Percentiles rank a stretch among this genome's conserved stretches.
These are phyloP conservation scores for Griposia aprilina DNA, from an alignment of 2,888 invertebrate species.

Conservation along the genomic window DNA sequence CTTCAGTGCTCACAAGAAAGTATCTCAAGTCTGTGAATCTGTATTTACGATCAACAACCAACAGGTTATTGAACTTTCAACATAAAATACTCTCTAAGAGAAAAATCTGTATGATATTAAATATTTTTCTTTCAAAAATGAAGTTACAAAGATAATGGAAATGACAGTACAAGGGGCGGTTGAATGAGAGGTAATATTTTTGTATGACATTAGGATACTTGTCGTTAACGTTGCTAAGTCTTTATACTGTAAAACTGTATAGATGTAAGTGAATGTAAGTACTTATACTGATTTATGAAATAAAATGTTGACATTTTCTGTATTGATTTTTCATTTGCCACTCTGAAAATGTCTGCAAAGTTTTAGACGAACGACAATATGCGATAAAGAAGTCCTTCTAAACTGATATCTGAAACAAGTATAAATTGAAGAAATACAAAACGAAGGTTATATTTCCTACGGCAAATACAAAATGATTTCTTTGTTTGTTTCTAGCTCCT, in stretches of 20 bases:
- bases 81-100: conserved; percentile 29
- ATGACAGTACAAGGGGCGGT: conserved; percentile 77
- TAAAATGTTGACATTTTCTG: conserved; percentile 88
- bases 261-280: conserved; percentile 82
- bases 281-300: conserved; percentile 88
- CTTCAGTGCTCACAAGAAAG: conserved; percentile 22
- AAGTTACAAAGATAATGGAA: conserved; percentile 59
- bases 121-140: conserved; percentile 29
- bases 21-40: conserved; percentile 15
- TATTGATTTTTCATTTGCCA: conserved; percentile 17
- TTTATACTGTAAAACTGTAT: conserved; percentile 84
- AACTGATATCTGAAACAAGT: neutral
- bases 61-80: conserved; percentile 31
- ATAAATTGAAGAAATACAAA: neutral
- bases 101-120: conserved; percentile 39
- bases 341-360: neutral
- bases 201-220: conserved; percentile 83
- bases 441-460: neutral
- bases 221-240: conserved; percentile 77
- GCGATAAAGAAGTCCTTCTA: neutral
- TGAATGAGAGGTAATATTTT: conserved; percentile 85
- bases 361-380: neutral
- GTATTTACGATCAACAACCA: conserved; percentile 25
- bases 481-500: neutral
- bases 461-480: neutral